Base-by-base conservation (phyloP, 2,888 invertebrate species). In the Plusia festucae region DNA sequence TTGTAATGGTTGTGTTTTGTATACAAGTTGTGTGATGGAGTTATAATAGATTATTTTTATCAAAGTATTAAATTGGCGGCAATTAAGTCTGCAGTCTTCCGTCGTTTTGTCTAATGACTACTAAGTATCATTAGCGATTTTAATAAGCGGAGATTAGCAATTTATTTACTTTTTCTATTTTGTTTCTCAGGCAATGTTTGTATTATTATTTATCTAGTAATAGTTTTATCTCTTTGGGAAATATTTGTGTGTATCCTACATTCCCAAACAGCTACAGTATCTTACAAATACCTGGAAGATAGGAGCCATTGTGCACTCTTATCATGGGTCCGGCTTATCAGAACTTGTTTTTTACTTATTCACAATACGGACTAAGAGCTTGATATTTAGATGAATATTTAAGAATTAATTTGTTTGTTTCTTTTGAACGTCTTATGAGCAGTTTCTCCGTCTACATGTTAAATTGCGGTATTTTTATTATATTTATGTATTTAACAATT, bases 291-390 rank as follows among this genome's bases (percentile, higher is more conserved):
- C 56, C 40, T 40, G 34, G 34, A 59, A 63, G 68, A 71, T 76
- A 79, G 22, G 62, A 53, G 46, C 65, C 63, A 62, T 70, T 72
- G 65, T 79, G 24, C 61, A 18, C 44, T 65, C 44, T 75, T 79
- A 76, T 76, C 75, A 22, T 4, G 53, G 27, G 52, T n/a, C 59
- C 49, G 56, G n/a, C 54, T 74, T 75, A 70, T 74, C 77, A 54
- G 16, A 40, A 40, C 40, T 1, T n/a, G 7, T 40, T 40, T n/a
- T 40, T 6, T 13, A 13, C 15, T 34, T 15, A 34, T 34, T n/a
- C 40, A 40, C n/a, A 40, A 40, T n/a, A 40, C n/a, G 40, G 40
- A 40, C 40, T 1, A n/a, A 7, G n/a, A 40, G 6, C n/a, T 0
- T 1, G 9, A 30, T 9, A 40, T 40, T 40, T n/a, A 40, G 15